A percentile compares a stretch with the other conserved stretches of the same genome.
phyloP scores from a whole-genome alignment of 2,797 vertebrate species.

The Otolemur crassicaudatus region DNA sequence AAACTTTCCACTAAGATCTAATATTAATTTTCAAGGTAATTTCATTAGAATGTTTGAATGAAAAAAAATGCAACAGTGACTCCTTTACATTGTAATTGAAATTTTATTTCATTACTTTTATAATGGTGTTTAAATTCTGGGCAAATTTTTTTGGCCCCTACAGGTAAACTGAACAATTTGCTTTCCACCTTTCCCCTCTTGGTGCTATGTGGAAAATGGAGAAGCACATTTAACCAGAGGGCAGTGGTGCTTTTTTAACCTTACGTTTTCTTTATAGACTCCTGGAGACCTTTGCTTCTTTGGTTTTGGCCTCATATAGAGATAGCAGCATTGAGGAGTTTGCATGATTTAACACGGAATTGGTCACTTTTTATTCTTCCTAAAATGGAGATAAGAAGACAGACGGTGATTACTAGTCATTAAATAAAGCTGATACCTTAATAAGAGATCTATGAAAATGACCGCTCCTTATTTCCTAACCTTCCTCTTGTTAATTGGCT shows the following conservation, averaged over 20 bases:
- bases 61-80: not conserved
- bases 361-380: constrained; percentile 17
- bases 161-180: not conserved
- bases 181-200: not conserved
- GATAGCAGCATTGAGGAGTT: not conserved
- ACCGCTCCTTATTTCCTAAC: not conserved
- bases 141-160: not conserved
- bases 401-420: not conserved
- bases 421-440: constrained; percentile 53
- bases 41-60: constrained; percentile 32
- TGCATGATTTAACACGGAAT: not conserved
- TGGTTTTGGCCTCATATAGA: not conserved
- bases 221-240: not conserved
- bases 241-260: not conserved
- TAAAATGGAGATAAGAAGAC: not conserved
- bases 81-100: constrained; percentile 6
- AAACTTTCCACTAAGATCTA: constrained; percentile 15
- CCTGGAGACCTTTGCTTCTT: not conserved
- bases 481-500: constrained; percentile 44
- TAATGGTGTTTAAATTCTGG: not conserved
- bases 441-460: constrained; percentile 8
- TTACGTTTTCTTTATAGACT: not conserved
- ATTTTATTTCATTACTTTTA: constrained; percentile 34
- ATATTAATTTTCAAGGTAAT: constrained; percentile 22
- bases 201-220: not conserved